These are phyloP conservation scores for Naso thynnoides DNA, from an alignment of 2,797 vertebrate species.

Conservation along the genomic window DNA sequence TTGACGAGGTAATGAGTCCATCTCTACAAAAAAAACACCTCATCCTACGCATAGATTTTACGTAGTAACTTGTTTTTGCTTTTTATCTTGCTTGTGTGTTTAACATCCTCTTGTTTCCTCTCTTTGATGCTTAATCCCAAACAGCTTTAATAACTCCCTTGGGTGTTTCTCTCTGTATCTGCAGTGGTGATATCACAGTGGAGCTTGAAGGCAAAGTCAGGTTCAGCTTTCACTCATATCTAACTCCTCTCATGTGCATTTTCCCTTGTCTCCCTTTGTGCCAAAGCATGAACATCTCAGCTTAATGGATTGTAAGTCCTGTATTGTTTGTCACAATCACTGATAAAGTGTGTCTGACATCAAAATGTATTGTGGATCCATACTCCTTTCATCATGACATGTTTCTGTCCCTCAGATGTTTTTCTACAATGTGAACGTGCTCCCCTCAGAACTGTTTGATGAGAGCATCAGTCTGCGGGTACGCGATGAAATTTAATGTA, in stretches of 20 bases:
- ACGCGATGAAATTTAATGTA: conserved; percentile 50
- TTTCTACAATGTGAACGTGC: conserved; percentile 96
- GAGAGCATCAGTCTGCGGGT: conserved; percentile 92
- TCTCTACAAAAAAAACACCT: background rate
- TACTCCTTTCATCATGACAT: conserved; percentile 20
- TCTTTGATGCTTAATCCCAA: conserved; percentile 16
- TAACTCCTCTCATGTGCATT: conserved; percentile 28
- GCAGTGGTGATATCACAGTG: conserved; percentile 13
- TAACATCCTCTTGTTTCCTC: conserved; percentile 16
- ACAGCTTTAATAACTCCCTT: conserved; percentile 46
- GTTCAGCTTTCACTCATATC: conserved; percentile 16
- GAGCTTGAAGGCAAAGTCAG: conserved; percentile 14
- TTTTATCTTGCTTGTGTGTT: conserved; percentile 26
- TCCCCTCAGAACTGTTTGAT: conserved; percentile 92
- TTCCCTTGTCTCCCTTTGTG: conserved; percentile 38
- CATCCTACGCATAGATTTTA: background rate
- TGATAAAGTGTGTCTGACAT: conserved; percentile 2
- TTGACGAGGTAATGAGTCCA: conserved; percentile 88
- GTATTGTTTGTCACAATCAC: conserved; percentile 22
- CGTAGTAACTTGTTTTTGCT: background rate
- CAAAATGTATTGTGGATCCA: background rate
- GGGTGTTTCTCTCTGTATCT: conserved; percentile 35
- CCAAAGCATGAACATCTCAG: conserved; percentile 35
- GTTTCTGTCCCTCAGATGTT: conserved; percentile 86
- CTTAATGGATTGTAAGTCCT: conserved; percentile 50